These are phyloP conservation scores for Opisthocomus hoazin DNA, from an alignment of 2,113 vertebrate species.

Conservation along the genomic window DNA sequence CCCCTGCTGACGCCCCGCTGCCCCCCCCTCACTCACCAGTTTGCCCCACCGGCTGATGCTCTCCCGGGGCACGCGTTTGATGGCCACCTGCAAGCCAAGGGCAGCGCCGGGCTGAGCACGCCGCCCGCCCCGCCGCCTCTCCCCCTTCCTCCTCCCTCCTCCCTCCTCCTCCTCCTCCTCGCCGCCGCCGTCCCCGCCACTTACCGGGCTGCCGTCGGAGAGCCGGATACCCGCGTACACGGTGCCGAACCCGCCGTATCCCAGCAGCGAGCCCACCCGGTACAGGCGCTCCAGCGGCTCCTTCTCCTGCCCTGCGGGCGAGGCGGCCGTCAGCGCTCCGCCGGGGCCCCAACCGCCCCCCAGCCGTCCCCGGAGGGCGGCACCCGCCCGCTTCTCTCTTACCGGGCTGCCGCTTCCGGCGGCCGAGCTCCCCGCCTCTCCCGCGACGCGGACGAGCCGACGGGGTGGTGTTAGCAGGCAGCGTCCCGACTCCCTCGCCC, in stretches of 20 bases:
- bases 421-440: conserved; percentile 79
- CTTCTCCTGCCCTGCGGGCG: conserved; percentile 80
- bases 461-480: conserved; percentile 88
- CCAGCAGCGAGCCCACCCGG: conserved; percentile 84
- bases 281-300: conserved; percentile 89
- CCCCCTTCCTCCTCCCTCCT: no score
- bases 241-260: conserved; percentile 89
- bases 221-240: conserved; percentile 83
- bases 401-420: conserved; percentile 85
- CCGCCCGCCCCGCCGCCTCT: no score
- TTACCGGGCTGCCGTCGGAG: conserved; percentile 77
- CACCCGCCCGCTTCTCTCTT: neutral
- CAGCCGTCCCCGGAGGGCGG: neutral
- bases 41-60: no score
- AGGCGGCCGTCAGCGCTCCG: neutral
- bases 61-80: no score
- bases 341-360: neutral
- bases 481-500: conserved; percentile 74
- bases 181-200: neutral
- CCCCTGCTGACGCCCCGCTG: neutral
- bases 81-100: no score
- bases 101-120: no score
- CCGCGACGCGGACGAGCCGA: conserved; percentile 83
- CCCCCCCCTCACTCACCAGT: no score
- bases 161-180: neutral